phyloP scores from a whole-genome alignment of 2,888 invertebrate species.

The Byasa hedistus region DNA sequence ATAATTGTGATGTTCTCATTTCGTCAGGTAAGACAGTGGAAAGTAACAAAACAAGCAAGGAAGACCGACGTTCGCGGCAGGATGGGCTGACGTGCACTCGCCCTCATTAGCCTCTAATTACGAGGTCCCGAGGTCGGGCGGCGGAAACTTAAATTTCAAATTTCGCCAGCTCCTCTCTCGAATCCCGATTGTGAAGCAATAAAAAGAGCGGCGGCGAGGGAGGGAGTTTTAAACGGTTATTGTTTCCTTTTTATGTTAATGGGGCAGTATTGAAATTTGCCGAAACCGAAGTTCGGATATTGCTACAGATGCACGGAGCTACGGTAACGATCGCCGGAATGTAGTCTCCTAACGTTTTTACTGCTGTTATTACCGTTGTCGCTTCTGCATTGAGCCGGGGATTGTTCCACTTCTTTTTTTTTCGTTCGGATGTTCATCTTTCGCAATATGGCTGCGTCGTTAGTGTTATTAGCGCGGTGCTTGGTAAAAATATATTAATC shows the following conservation, averaged over 20 bases:
- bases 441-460: slow-evolving; percentile 32
- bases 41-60: slow-evolving; percentile 53
- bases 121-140: slow-evolving; percentile 45
- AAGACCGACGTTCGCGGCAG: slow-evolving; percentile 35
- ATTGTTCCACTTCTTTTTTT: slow-evolving; percentile 58
- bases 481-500: slow-evolving; percentile 59
- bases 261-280: slow-evolving; percentile 69
- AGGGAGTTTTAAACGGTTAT: slow-evolving; percentile 77
- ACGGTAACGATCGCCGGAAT: slow-evolving; percentile 58
- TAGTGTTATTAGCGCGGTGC: slow-evolving; percentile 50
- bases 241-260: slow-evolving; percentile 79
- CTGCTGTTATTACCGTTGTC: slow-evolving; percentile 63
- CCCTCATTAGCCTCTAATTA: slow-evolving; percentile 77
- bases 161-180: slow-evolving; percentile 61
- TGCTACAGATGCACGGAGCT: slow-evolving; percentile 56
- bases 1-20: slow-evolving; percentile 33
- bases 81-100: too few species aligned
- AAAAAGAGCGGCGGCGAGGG: slow-evolving; percentile 60
- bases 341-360: slow-evolving; percentile 62
- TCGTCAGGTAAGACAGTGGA: slow-evolving; percentile 60
- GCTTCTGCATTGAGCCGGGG: slow-evolving; percentile 51
- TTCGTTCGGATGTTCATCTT: slow-evolving; percentile 36
- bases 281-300: slow-evolving; percentile 58
- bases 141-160: slow-evolving; percentile 74
- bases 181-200: slow-evolving; percentile 73